Conservation (phyloP, 2,888 invertebrate species). For the Thereva unica region DNA sequence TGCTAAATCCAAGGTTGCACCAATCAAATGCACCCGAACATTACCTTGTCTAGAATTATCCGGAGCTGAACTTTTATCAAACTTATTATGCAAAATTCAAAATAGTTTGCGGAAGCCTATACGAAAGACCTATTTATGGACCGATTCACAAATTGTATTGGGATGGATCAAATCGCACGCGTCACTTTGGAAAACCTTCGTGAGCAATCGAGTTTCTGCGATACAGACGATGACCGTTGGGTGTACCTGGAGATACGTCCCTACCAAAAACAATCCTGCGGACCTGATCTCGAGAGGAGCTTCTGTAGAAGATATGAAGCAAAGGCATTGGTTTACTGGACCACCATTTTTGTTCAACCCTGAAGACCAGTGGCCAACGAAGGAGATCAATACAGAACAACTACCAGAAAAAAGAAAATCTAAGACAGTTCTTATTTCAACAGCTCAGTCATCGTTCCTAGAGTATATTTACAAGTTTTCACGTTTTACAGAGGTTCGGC, state of each 20-base stretch:
- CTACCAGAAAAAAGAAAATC: not conserved
- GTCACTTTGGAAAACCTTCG: not conserved
- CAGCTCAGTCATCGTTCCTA: not conserved
- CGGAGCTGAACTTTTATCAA: not conserved
- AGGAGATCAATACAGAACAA: not conserved
- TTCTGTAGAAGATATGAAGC: not conserved
- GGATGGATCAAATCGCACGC: constrained; percentile 1
- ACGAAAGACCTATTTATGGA: not conserved
- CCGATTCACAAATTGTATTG: not conserved
- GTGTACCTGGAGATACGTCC: not conserved
- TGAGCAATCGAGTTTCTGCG: not conserved
- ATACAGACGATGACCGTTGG: not conserved
- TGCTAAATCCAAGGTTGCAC: constrained; percentile 1
- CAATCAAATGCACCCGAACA: not conserved
- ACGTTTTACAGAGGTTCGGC: not conserved
- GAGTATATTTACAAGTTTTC: not conserved
- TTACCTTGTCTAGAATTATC: not conserved
- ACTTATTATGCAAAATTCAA: not conserved
- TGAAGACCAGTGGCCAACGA: constrained; percentile 10
- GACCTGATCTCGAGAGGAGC: constrained; percentile 6
- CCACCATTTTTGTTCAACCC: not conserved
- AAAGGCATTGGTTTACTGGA: not conserved
- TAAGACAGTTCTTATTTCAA: not conserved
- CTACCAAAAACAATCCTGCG: not conserved
- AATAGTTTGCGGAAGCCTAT: not conserved